A percentile compares a stretch with the other conserved stretches of the same genome.
phyloP scores from a whole-genome alignment of 2,888 invertebrate species.

The Caenorhabditis doughertyi region DNA sequence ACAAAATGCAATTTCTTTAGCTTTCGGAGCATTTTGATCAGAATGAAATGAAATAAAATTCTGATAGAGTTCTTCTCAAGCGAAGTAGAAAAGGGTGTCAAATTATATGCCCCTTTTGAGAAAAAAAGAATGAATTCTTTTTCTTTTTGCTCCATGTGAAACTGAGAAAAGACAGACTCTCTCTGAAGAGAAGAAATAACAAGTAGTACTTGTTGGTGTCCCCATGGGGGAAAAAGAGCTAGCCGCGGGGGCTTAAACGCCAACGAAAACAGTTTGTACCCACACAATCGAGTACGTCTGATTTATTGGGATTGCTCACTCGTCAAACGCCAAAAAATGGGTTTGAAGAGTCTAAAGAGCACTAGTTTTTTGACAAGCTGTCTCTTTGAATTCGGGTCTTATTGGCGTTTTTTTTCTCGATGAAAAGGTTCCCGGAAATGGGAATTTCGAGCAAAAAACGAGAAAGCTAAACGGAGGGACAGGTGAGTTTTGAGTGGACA shows the following conservation, averaged over 20 bases:
- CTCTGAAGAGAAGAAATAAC: background rate
- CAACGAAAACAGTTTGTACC: constrained; percentile 53
- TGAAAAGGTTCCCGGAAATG: constrained; percentile 37
- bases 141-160: background rate
- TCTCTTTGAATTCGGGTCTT: background rate
- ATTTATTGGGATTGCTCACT: constrained; percentile 38
- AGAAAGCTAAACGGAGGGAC: background rate
- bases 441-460: constrained; percentile 1
- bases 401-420: background rate
- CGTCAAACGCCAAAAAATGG: background rate
- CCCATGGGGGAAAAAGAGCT: constrained; percentile 12
- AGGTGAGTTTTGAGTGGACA: constrained; percentile 12
- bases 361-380: background rate
- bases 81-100: constrained; percentile 36
- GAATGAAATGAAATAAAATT: constrained; percentile 34
- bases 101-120: constrained; percentile 30
- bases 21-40: constrained; percentile 30
- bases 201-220: constrained; percentile 18
- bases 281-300: constrained; percentile 18
- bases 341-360: constrained; percentile 36
- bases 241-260: background rate
- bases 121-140: constrained; percentile 35
- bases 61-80: constrained; percentile 8
- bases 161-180: background rate
- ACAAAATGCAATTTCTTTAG: constrained; percentile 39